Percentiles rank a stretch among this genome's conserved stretches.
phyloP scores from a whole-genome alignment of 1,140 invertebrate genomes.

The Anastrepha obliqua region DNA sequence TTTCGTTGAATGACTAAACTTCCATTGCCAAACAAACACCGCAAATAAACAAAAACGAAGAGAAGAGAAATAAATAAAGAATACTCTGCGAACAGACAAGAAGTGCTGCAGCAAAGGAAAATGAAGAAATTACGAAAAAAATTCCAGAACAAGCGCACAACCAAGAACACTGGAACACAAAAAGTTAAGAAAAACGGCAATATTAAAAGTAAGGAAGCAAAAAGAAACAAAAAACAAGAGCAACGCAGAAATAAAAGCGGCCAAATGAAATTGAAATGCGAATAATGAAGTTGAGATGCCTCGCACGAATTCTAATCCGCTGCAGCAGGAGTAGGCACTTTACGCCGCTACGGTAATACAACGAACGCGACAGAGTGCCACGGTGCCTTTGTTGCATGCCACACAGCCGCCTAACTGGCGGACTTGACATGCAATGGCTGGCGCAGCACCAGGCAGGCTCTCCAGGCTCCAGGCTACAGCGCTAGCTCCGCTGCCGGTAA shows the following conservation, averaged over 20 bases:
- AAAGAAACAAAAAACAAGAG: background rate
- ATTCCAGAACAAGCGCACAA: too few relatives aligned
- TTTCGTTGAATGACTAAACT: conserved; percentile 31
- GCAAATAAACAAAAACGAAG: background rate
- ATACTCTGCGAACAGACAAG: background rate
- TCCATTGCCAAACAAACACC: background rate
- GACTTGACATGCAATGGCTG: background rate
- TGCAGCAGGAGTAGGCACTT: background rate
- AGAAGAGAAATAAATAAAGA: background rate
- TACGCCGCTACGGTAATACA: background rate
- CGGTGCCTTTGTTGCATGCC: conserved; percentile 18
- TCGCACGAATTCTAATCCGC: conserved; percentile 13
- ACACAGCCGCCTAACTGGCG: background rate
- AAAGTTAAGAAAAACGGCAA: background rate
- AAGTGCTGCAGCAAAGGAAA: background rate
- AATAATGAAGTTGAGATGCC: conserved; percentile 30
- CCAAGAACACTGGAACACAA: too few relatives aligned
- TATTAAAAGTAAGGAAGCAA: background rate
- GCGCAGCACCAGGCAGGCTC: too few relatives aligned
- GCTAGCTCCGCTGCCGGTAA: background rate
- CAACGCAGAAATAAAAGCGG: background rate
- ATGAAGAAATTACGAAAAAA: background rate
- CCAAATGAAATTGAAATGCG: conserved; percentile 50
- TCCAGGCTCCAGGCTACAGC: background rate
- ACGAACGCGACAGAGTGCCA: background rate